Evolutionary conservation across 2,888 invertebrate species (phyloP).

Genomic region (Nemurella pictetii): DNA sequence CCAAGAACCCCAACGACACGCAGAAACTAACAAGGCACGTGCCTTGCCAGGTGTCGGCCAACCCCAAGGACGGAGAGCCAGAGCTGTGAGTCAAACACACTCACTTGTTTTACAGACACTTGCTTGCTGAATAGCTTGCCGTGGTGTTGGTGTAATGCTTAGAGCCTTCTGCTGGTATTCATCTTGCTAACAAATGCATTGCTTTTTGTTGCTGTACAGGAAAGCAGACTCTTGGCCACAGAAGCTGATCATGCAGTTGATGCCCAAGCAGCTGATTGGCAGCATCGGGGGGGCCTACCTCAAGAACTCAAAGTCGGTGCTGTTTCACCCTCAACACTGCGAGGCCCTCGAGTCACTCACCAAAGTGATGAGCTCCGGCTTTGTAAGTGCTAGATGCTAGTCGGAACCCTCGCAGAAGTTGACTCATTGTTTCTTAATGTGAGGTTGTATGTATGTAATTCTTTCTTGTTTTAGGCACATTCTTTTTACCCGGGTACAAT

Average conservation of each 20-base stretch:
- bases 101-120: too few species aligned
- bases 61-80: slow-evolving; percentile 80
- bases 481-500: too few species aligned
- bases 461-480: too few species aligned
- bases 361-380: slow-evolving; percentile 91
- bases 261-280: slow-evolving; percentile 90
- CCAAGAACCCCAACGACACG: slow-evolving; percentile 73
- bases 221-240: slow-evolving; percentile 93
- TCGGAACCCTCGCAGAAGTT: too few species aligned
- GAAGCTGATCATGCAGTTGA: slow-evolving; percentile 89
- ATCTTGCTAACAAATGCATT: too few species aligned
- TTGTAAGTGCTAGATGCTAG: slow-evolving; percentile 78
- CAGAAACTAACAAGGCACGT: slow-evolving; percentile 75
- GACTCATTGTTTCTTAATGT: too few species aligned
- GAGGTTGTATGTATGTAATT: too few species aligned
- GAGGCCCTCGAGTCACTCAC: slow-evolving; percentile 86
- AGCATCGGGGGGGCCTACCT: slow-evolving; percentile 86
- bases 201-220: slow-evolving; percentile 52
- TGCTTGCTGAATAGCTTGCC: too few species aligned
- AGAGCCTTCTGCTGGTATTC: too few species aligned
- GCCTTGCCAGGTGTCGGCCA: slow-evolving; percentile 74
- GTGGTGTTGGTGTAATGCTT: too few species aligned
- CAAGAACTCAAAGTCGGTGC: slow-evolving; percentile 89
- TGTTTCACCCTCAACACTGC: slow-evolving; percentile 83
- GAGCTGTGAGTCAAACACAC: slow-evolving; percentile 67